These are phyloP conservation scores for Myotis pilosus DNA, from an alignment of 2,797 vertebrate species.

Conservation along the genomic window DNA sequence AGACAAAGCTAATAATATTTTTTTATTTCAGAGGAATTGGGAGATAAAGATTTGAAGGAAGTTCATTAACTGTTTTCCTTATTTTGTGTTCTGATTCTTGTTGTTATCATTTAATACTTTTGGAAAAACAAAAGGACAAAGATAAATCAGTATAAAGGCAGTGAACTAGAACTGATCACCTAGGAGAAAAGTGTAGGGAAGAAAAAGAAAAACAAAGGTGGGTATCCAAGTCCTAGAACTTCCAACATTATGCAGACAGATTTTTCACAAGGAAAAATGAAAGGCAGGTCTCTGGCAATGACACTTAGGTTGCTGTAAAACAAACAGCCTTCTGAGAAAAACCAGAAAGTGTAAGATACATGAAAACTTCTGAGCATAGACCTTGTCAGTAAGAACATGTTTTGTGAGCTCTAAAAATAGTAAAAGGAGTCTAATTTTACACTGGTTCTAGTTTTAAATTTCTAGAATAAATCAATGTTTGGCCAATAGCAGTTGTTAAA, in stretches of 20 bases:
- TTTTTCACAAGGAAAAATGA: not conserved
- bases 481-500: not conserved
- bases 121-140: not conserved
- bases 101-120: not conserved
- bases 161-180: not conserved
- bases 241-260: not conserved
- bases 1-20: not conserved
- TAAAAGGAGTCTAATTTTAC: not conserved
- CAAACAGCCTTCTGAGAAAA: not conserved
- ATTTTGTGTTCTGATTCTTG: not conserved
- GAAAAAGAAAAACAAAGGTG: not conserved
- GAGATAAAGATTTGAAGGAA: not conserved
- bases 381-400: not conserved
- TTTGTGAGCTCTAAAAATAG: not conserved
- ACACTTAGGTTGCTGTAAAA: not conserved
- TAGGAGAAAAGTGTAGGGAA: not conserved
- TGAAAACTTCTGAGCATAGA: not conserved
- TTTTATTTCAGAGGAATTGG: not conserved
- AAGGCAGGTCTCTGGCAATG: not conserved
- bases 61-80: not conserved
- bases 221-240: not conserved
- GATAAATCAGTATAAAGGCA: not conserved
- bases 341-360: not conserved
- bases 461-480: not conserved
- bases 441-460: not conserved